Evolutionary conservation across 2,888 invertebrate genomes (phyloP).

Genomic region (Nemoura dubitans): DNA sequence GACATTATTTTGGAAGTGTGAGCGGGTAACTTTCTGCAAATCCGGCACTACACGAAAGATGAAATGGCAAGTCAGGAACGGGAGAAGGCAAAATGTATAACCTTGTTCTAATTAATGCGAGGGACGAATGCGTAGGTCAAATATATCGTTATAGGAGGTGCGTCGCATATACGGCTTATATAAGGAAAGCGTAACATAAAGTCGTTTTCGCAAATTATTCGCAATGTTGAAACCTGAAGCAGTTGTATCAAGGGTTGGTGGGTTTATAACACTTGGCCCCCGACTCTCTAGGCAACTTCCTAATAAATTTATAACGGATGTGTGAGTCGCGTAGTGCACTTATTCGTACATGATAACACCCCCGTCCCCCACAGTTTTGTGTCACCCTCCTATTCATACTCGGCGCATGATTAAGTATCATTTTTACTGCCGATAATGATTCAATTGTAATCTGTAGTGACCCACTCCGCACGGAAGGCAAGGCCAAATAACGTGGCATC

Average conservation of each 20-base stretch:
- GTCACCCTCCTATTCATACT: neutral
- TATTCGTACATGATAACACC: neutral
- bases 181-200: too few relatives aligned
- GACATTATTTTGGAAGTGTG: neutral
- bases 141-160: too few relatives aligned
- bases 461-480: neutral
- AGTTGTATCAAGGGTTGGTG: neutral
- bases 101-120: neutral
- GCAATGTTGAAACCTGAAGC: neutral
- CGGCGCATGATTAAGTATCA: neutral
- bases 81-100: neutral
- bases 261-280: neutral
- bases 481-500: neutral
- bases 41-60: neutral
- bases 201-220: too few relatives aligned
- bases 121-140: neutral
- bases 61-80: neutral
- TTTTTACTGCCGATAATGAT: constrained; percentile 7
- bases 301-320: neutral
- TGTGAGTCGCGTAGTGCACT: neutral
- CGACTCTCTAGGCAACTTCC: neutral
- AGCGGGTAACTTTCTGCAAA: neutral
- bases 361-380: neutral
- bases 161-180: too few relatives aligned
- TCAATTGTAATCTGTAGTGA: neutral